These are phyloP conservation scores for Elymnias hypermnestra DNA, from an alignment of 1,140 invertebrate genomes.

Conservation along the genomic window DNA sequence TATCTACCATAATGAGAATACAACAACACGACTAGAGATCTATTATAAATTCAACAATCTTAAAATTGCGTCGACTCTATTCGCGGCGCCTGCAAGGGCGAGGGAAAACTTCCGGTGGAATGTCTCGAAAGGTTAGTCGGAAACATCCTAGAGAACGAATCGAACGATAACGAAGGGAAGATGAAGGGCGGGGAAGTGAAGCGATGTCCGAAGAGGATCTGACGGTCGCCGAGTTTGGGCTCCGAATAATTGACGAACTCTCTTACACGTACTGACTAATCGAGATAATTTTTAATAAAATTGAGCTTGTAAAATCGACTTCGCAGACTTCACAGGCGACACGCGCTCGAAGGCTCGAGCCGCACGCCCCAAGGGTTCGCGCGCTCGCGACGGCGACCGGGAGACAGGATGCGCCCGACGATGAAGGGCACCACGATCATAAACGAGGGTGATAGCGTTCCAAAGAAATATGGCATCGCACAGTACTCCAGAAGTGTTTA, in stretches of 20 bases:
- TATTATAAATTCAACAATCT: slow-evolving; percentile 25
- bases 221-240: no score
- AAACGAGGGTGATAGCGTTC: no score
- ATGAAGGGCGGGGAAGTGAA: slow-evolving; percentile 16
- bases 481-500: no score
- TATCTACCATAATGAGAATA: slow-evolving; percentile 19
- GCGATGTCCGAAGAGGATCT: no score
- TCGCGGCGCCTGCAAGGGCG: slow-evolving; percentile 1
- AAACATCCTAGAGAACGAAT: slow-evolving; percentile 40
- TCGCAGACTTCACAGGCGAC: slow-evolving; percentile 41
- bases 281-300: slow-evolving; percentile 56
- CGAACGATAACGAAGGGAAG: slow-evolving; percentile 31
- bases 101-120: slow-evolving; percentile 24
- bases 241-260: slow-evolving; percentile 65
- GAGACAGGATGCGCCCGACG: no score
- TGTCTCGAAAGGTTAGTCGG: slow-evolving; percentile 19
- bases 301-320: slow-evolving; percentile 70
- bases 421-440: no score
- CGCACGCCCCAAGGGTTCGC: neutral
- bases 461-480: no score
- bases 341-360: slow-evolving; percentile 20
- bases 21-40: slow-evolving; percentile 26
- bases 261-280: slow-evolving; percentile 65
- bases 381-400: slow-evolving; percentile 8
- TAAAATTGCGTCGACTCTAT: slow-evolving; percentile 21